phyloP scores from a whole-genome alignment of 2,888 invertebrate species.

The Norana najaformis region DNA sequence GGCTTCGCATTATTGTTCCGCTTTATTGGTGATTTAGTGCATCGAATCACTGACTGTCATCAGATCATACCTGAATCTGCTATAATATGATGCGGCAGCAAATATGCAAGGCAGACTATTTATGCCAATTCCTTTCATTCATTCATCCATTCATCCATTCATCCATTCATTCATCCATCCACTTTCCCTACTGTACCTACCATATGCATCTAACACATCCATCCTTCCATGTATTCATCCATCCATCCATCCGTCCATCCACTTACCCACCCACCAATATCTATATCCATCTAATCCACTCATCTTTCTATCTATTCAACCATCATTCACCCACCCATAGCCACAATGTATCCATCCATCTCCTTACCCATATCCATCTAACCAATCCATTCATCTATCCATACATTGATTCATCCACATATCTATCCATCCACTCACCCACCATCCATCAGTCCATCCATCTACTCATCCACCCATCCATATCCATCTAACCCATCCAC shows the following conservation, averaged over 20 bases:
- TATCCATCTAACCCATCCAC: neutral
- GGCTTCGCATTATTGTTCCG: neutral
- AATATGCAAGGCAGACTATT: neutral
- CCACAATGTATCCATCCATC: neutral
- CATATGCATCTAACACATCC: no score
- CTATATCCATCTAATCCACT: no score
- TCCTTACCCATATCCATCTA: no score
- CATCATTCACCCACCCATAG: neutral
- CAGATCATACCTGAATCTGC: no score
- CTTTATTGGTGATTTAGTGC: neutral
- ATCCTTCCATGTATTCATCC: no score
- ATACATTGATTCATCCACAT: neutral
- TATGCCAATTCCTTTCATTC: neutral
- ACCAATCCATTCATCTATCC: no score
- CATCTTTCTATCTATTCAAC: no score
- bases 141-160: neutral
- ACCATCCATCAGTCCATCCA: no score
- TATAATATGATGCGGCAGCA: neutral
- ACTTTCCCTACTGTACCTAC: no score
- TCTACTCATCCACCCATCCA: neutral
- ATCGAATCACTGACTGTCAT: neutral
- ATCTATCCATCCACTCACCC: neutral
- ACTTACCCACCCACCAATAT: neutral
- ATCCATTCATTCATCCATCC: no score
- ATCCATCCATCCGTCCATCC: no score